phyloP scores from a whole-genome alignment of 2,797 vertebrate genomes.

The Austrolebias charrua region DNA sequence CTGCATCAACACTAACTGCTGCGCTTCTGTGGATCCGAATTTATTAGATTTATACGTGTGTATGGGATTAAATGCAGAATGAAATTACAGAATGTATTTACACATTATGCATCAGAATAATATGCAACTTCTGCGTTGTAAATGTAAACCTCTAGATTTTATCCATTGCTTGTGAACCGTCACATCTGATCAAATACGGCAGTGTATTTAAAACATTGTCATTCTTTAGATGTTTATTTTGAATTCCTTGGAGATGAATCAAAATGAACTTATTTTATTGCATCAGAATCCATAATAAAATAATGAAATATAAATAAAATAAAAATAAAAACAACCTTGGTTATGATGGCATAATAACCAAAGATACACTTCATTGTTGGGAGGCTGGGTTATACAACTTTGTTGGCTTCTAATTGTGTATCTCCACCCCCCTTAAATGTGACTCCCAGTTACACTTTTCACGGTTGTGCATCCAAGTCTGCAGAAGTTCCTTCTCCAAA shows the following conservation, averaged over 20 bases:
- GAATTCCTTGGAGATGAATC: neutral
- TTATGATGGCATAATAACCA: neutral
- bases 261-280: neutral
- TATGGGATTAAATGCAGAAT: conserved; percentile 45
- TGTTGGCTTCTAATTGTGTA: too few species aligned
- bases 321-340: too few species aligned
- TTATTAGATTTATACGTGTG: conserved; percentile 15
- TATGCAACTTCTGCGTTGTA: conserved; percentile 23
- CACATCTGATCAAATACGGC: conserved; percentile 70
- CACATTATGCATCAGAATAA: conserved; percentile 44
- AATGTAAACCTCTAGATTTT: conserved; percentile 60
- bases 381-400: too few species aligned
- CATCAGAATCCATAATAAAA: too few species aligned
- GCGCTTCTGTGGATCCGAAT: conserved; percentile 23
- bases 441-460: too few species aligned
- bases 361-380: too few species aligned
- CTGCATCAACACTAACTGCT: conserved; percentile 18
- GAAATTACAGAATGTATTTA: conserved; percentile 44
- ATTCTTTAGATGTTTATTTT: conserved; percentile 40
- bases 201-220: conserved; percentile 46
- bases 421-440: too few species aligned
- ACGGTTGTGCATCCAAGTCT: neutral
- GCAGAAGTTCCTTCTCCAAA: neutral
- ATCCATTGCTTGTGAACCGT: conserved; percentile 69
- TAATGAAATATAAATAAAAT: neutral